Conservation (phyloP, 2,888 invertebrate species). For the Thelaira solivaga region DNA sequence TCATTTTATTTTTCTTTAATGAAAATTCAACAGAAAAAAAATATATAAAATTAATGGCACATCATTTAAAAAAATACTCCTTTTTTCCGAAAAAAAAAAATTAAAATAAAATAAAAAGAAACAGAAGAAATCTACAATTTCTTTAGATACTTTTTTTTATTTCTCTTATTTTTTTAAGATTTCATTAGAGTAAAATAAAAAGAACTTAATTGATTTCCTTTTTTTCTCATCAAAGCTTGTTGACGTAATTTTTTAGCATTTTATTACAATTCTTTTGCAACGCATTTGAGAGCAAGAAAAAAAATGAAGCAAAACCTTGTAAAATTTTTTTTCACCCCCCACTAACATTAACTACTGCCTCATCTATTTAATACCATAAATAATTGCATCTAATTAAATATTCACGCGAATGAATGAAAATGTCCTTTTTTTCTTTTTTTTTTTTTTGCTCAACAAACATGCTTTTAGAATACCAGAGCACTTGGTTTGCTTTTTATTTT, state of each 20-base stretch:
- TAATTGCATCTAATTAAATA: slow-evolving; percentile 77
- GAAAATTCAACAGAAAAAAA: slow-evolving; percentile 26
- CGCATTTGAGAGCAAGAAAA: slow-evolving; percentile 21
- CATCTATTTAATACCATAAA: slow-evolving; percentile 77
- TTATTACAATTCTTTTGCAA: slow-evolving; percentile 58
- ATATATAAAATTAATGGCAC: slow-evolving; percentile 41
- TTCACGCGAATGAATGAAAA: slow-evolving; percentile 74
- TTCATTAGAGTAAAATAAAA: slow-evolving; percentile 50
- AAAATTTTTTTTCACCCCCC: slow-evolving; percentile 46
- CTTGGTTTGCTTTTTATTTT: slow-evolving; percentile 51
- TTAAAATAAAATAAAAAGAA: too few relatives aligned
- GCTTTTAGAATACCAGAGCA: slow-evolving; percentile 53
- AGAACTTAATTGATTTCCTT: slow-evolving; percentile 60
- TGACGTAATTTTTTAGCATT: slow-evolving; percentile 57
- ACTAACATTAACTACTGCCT: slow-evolving; percentile 74
- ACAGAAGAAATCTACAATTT: slow-evolving; percentile 18
- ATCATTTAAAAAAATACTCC: slow-evolving; percentile 56
- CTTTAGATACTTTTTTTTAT: slow-evolving; percentile 12
- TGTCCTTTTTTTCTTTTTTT: slow-evolving; percentile 68
- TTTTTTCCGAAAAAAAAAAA: too few relatives aligned
- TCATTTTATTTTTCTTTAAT: slow-evolving; percentile 30
- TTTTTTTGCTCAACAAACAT: slow-evolving; percentile 34
- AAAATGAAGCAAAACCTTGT: slow-evolving; percentile 38
- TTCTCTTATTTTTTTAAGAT: slow-evolving; percentile 19
- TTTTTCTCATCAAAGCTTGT: slow-evolving; percentile 59